Conservation (phyloP, 2,797 vertebrate genomes). For the Gymnothorax reevesii region DNA sequence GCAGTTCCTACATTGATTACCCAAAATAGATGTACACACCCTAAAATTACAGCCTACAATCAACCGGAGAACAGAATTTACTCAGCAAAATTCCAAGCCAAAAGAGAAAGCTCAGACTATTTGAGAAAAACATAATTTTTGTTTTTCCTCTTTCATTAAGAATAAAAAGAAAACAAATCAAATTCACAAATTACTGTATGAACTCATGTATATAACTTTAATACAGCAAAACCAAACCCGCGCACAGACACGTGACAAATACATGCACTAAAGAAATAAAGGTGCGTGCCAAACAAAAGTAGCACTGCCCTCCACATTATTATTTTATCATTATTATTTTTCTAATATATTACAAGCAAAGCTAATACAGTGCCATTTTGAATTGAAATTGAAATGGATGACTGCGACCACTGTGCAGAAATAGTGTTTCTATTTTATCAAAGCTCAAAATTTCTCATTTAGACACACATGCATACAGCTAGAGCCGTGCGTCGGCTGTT, state of each 20-base stretch:
- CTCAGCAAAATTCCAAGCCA: background rate
- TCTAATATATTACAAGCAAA: background rate
- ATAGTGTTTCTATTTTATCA: background rate
- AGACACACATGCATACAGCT: background rate
- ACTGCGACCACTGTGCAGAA: background rate
- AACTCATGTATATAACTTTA: background rate
- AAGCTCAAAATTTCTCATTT: slow-evolving; percentile 1
- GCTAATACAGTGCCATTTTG: background rate
- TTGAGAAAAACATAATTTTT: background rate
- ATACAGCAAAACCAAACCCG: background rate
- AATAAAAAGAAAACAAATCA: background rate
- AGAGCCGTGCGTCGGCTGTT: background rate
- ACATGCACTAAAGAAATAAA: background rate
- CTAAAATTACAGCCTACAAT: no score
- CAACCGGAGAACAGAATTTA: no score
- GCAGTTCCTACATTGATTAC: background rate
- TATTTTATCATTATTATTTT: background rate
- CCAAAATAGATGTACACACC: no score
- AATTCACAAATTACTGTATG: background rate
- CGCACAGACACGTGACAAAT: background rate
- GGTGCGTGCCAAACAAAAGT: background rate
- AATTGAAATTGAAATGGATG: background rate
- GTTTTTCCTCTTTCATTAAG: no score
- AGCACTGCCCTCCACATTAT: background rate
- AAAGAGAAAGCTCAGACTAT: background rate